phyloP scores from a whole-genome alignment of 2,888 invertebrate genomes.

The Plebejus argus region DNA sequence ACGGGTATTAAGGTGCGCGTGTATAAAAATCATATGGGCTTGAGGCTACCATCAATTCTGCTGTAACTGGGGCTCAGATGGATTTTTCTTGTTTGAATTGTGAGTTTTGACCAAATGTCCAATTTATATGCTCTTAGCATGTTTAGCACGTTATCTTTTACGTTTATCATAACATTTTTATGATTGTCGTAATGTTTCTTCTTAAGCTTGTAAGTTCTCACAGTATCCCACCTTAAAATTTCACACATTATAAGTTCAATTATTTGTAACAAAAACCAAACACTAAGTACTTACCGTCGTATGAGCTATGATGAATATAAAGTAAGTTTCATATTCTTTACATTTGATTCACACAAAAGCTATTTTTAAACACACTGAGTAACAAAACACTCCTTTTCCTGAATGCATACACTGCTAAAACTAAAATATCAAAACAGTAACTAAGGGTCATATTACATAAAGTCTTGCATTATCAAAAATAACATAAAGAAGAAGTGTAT shows the following conservation, averaged over 20 bases:
- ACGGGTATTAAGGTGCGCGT: slow-evolving; percentile 46
- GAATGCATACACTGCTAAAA: neutral
- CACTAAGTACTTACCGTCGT: no score
- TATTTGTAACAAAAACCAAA: neutral
- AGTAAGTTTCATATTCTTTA: neutral
- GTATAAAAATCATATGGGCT: slow-evolving; percentile 54
- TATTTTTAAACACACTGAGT: neutral
- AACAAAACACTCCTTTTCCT: neutral
- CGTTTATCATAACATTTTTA: neutral
- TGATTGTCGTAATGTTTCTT: neutral
- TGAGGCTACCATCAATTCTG: slow-evolving; percentile 40
- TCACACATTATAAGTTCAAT: neutral
- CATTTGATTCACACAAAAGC: neutral
- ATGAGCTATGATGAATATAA: neutral
- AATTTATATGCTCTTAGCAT: neutral
- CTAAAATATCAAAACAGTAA: slow-evolving; percentile 26
- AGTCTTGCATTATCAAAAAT: slow-evolving; percentile 47
- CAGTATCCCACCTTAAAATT: neutral
- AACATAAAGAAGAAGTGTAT: slow-evolving; percentile 59
- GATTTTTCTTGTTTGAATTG: slow-evolving; percentile 31
- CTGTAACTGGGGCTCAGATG: slow-evolving; percentile 38
- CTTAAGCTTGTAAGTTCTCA: neutral
- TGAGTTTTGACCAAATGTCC: slow-evolving; percentile 26
- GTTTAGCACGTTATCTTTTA: neutral
- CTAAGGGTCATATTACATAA: slow-evolving; percentile 34